These are phyloP conservation scores for Brachionus plicatilis DNA, from an alignment of 1,140 invertebrate genomes.

Conservation along the genomic window DNA sequence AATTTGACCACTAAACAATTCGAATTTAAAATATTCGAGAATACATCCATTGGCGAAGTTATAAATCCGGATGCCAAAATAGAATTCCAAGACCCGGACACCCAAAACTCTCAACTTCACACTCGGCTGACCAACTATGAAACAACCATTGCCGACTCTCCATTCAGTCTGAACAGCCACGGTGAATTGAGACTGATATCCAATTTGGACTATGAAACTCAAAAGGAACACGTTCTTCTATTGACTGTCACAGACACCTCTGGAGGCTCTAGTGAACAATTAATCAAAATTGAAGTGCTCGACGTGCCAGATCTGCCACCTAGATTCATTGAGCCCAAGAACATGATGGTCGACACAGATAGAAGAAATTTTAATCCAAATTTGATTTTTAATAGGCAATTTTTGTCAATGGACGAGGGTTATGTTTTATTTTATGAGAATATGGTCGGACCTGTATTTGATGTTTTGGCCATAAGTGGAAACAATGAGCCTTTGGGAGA, in stretches of 20 bases:
- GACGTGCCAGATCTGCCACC: conserved; percentile 29
- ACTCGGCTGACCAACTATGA: neutral
- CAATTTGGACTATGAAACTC: conserved; percentile 22
- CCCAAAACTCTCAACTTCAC: neutral
- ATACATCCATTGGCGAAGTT: conserved; percentile 14
- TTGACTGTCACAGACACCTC: neutral
- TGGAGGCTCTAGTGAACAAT: neutral
- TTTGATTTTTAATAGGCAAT: conserved; percentile 1
- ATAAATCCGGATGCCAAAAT: neutral
- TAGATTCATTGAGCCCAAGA: conserved; percentile 15
- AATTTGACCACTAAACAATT: neutral
- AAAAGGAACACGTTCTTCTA: conserved; percentile 18
- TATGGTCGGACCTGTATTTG: conserved; percentile 19
- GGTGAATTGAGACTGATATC: neutral
- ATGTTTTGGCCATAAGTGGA: neutral
- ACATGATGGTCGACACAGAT: neutral
- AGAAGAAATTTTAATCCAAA: neutral
- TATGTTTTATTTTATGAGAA: conserved; percentile 38
- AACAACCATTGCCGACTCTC: neutral
- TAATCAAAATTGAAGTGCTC: neutral
- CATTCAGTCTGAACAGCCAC: conserved; percentile 24
- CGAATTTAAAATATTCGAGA: conserved; percentile 31
- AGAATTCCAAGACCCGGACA: neutral
- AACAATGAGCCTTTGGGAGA: conserved; percentile 10
- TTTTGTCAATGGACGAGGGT: conserved; percentile 3